Conservation (phyloP, 2,797 vertebrate species). For the Carcharodon carcharias region DNA sequence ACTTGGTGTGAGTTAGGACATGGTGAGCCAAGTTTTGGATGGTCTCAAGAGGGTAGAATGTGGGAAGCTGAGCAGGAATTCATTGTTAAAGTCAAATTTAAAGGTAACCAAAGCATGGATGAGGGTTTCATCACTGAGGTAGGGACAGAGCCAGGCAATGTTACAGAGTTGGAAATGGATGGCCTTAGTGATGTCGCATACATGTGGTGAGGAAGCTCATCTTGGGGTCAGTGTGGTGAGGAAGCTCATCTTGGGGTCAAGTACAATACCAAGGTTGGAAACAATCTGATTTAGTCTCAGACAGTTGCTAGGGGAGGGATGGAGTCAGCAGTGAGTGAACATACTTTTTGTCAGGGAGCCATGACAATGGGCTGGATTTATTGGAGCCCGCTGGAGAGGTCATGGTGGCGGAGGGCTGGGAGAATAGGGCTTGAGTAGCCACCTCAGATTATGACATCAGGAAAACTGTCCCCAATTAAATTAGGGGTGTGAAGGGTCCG, state of each 20-base stretch:
- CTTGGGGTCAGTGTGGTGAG: not conserved
- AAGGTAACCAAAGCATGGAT: not conserved
- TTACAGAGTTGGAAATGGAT: not conserved
- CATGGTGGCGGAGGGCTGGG: not conserved
- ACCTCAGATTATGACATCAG: not conserved
- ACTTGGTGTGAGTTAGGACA: too few species aligned
- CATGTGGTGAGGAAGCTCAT: not conserved
- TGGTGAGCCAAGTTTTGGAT: not conserved
- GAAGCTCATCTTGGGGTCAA: not conserved
- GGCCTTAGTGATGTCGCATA: not conserved
- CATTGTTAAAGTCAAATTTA: not conserved
- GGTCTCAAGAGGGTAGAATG: not conserved
- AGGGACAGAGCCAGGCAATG: not conserved
- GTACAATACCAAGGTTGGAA: not conserved
- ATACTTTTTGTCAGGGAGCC: not conserved
- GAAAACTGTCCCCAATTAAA: not conserved
- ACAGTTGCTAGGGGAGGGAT: not conserved
- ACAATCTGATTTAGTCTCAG: not conserved
- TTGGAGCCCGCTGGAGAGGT: not conserved
- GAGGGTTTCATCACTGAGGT: not conserved
- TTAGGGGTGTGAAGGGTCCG: not conserved
- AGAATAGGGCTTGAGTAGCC: not conserved
- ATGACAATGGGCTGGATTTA: not conserved
- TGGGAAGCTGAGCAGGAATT: not conserved
- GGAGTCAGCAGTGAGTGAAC: not conserved